Conservation (phyloP, 2,113 vertebrate genomes). For the Hiodon alosoides region DNA sequence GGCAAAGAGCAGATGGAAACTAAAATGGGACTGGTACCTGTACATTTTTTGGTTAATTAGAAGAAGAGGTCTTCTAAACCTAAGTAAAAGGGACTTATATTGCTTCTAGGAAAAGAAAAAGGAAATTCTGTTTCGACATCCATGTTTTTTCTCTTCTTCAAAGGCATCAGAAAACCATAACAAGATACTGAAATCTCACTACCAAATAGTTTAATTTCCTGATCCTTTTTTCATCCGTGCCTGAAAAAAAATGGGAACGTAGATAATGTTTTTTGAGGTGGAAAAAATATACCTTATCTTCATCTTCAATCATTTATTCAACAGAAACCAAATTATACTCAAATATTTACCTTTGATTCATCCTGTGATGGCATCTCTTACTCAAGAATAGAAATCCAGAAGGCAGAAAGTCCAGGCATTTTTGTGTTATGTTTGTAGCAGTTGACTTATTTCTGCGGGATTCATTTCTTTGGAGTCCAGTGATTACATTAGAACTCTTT, state of each 20-base stretch:
- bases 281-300: too few relatives aligned
- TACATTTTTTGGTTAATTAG: constrained; percentile 60
- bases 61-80: constrained; percentile 47
- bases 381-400: too few relatives aligned
- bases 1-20: constrained; percentile 54
- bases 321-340: too few relatives aligned
- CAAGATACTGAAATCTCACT: constrained; percentile 5
- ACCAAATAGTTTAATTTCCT: neutral
- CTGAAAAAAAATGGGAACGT: neutral
- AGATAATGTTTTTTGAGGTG: too few relatives aligned
- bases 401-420: neutral
- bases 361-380: neutral
- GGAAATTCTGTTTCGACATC: neutral
- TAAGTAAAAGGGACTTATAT: constrained; percentile 42
- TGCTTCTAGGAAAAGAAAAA: constrained; percentile 25
- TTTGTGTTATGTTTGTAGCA: neutral
- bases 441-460: neutral
- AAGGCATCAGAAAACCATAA: neutral
- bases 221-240: constrained; percentile 1
- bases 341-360: neutral
- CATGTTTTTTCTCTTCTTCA: constrained; percentile 6
- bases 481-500: neutral
- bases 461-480: neutral
- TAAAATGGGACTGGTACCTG: constrained; percentile 50
- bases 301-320: too few relatives aligned